Conservation (phyloP, 2,797 vertebrate species). For the Borostomias antarcticus region DNA sequence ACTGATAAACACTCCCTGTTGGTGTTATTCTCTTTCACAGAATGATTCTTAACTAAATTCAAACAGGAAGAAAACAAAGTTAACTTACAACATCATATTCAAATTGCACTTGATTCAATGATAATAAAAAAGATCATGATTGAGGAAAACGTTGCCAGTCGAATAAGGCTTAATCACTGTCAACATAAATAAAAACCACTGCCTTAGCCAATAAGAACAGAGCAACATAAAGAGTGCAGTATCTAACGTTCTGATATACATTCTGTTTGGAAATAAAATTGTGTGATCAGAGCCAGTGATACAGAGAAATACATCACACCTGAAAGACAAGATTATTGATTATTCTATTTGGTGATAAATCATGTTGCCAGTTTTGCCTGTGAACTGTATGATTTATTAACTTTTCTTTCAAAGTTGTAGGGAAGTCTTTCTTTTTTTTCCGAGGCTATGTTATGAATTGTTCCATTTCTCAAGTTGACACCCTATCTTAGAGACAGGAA, state of each 20-base stretch:
- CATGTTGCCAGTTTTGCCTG: neutral
- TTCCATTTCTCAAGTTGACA: neutral
- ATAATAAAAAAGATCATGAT: too few species aligned
- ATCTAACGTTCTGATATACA: neutral
- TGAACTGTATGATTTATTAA: too few species aligned
- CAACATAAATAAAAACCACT: neutral
- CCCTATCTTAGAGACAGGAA: too few species aligned
- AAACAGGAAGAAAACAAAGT: neutral
- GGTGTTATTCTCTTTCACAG: neutral
- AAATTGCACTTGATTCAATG: conserved; percentile 8
- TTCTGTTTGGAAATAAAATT: too few species aligned
- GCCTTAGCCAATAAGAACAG: neutral
- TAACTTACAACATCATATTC: neutral
- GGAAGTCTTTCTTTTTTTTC: neutral
- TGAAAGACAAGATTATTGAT: neutral
- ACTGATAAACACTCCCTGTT: too few species aligned
- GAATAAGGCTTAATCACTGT: neutral
- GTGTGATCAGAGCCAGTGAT: neutral
- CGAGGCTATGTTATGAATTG: neutral
- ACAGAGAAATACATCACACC: neutral
- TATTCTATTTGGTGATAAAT: neutral
- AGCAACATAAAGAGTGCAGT: neutral
- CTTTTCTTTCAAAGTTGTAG: neutral
- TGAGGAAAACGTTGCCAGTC: neutral
- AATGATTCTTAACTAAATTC: neutral